Base-by-base conservation (phyloP, 1,140 invertebrate genomes). In the Pogonomyrmex barbatus region DNA sequence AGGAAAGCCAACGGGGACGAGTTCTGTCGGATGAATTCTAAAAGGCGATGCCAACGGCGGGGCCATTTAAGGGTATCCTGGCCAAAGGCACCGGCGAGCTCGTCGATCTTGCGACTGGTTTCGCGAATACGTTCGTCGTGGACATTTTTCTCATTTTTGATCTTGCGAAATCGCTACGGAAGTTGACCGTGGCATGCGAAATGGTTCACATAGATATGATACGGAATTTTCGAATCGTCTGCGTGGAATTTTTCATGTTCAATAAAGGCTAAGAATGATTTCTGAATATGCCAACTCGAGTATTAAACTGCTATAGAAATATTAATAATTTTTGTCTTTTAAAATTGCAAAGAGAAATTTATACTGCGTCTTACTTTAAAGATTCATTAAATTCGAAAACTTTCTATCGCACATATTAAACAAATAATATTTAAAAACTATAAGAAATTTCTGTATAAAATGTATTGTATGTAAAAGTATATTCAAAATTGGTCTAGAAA, bases 81-180 rank as follows among this genome's bases (percentile, higher is more conserved):
- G 89, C 89, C 91, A 94, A 91, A 90, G 87, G 89, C 90, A 86
- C 88, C 88, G 89, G 89, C 87, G 88, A 90, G 54, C 92, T 90
- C 88, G 90, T 91, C 92, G 92, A 93, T 93, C 89, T 91, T 91
- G 63, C 67, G 91, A 94, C 93, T 94, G 93, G 93, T 93, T 94
- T 92, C 92, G 47, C 77, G 88, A 93, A 92, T 91, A 88, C 91
- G 87, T 87, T 85, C 85, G 79, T 62, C 47, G 42, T 39, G 65
- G 60, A 76, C 70, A 56, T 54, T 88, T 88, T 79, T 87, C 82
- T 90, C 87, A 86, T 73, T 79, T 88, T 86, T 52, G 78, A 42
- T 36, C 85, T 67, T 70, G 70, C 76, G 68, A 83, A 89, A 88
- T 91, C 75, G 76, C 63, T 14, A 75, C 24, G 75, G 73, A 87